Evolutionary conservation across 1,140 invertebrate genomes (phyloP), one percentile per base, ranked within the genome.

Genomic region (Apolygus lucorum): DNA sequence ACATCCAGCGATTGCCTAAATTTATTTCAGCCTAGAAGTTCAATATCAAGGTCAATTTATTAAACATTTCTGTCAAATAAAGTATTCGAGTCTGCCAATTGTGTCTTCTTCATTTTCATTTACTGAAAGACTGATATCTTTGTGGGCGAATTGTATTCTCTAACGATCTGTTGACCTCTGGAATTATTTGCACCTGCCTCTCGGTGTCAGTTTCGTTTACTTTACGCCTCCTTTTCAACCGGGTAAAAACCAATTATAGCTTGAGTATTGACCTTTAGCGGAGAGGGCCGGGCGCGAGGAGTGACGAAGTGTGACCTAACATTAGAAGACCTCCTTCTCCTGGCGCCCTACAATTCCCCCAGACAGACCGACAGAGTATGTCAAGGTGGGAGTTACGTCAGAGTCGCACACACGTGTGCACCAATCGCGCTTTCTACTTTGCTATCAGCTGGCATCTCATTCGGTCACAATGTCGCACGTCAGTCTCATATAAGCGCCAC

Each of bases 321-420:
- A 59, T 59, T 59, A 22, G 4, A 24, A 22, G 22, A 8, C 22
- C 22, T 14, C 11, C 54, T 4, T 21, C 11, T 4, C 22, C 54
- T 13, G 54, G 11, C 54, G 54, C 54, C 54, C 54, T 59, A 59
- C 54, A 59, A 14, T 22, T 21, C 17, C 54, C 54, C 34, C 34
- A 49, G 34, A 49, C 34, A 49, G 34, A 49, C 34, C 11, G 54
- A 59, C 54, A 59, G 54, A 59, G 11, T 59, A 21, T 59, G 54
- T 59, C 54, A 59, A 59, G 54, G 54, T 59, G 54, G 54, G 4
- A 8, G 54, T 59, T 59, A 59, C 54, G 54, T 59, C 54, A 59
- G 22, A 59, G 54, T 59, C 22, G n/a, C 13, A 21, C 54, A 59
- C 54, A 59, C 54, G 54, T 59, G 54, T 59, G 54, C 54, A 59